Evolutionary conservation across 92 coral and sea anemone genomes (phyloP).

Genomic region (Metridium senile): DNA sequence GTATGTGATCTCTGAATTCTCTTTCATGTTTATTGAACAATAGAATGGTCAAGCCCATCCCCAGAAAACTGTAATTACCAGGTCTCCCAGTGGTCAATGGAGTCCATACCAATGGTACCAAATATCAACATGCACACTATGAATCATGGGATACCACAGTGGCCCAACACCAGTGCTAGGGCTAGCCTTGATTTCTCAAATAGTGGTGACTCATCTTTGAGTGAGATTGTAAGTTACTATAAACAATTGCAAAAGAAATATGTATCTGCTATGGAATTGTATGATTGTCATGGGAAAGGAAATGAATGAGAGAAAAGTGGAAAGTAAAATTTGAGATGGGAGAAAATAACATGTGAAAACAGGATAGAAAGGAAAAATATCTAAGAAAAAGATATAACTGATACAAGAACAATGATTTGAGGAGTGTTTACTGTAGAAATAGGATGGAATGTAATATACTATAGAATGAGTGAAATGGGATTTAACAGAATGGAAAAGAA

Average conservation of each 20-base stretch:
- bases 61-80: slow-evolving; percentile 50
- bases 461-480: too few species aligned
- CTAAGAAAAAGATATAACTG: too few species aligned
- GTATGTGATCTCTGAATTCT: not conserved
- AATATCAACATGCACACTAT: slow-evolving; percentile 19
- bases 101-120: slow-evolving; percentile 48
- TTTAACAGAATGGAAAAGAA: too few species aligned
- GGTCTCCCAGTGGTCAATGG: slow-evolving; percentile 47
- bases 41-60: slow-evolving; percentile 60
- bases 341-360: too few species aligned
- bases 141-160: slow-evolving; percentile 36
- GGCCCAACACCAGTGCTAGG: slow-evolving; percentile 26
- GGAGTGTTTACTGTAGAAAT: too few species aligned
- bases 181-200: slow-evolving; percentile 10
- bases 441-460: too few species aligned
- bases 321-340: too few species aligned
- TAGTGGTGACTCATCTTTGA: slow-evolving; percentile 4
- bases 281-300: not conserved
- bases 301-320: too few species aligned
- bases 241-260: not conserved
- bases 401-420: too few species aligned
- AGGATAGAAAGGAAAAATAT: too few species aligned
- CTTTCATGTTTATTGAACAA: not conserved
- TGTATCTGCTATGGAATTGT: not conserved
- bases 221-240: slow-evolving; percentile 6